Percentiles rank a stretch among this genome's conserved stretches.
These are phyloP conservation scores for Papilio machaon DNA, from an alignment of 1,140 invertebrate species.

Conservation along the genomic window DNA sequence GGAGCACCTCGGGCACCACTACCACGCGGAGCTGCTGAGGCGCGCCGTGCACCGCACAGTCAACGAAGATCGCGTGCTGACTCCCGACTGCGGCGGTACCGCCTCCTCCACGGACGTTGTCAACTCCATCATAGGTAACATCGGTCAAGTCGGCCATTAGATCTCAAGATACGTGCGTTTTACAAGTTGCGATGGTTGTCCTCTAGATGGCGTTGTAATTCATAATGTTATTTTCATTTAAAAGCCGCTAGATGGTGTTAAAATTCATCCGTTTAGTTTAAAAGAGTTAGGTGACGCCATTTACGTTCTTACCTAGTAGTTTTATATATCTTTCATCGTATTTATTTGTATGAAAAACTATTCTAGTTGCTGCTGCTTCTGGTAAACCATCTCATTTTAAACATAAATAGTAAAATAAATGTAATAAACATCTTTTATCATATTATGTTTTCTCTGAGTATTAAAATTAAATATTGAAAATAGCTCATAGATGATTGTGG, in stretches of 20 bases:
- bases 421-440: background rate
- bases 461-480: too few species aligned
- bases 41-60: constrained; percentile 79
- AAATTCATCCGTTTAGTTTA: background rate
- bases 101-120: constrained; percentile 87
- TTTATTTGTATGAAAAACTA: background rate
- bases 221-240: background rate
- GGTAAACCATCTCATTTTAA: background rate
- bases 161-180: background rate
- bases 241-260: background rate
- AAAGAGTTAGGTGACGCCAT: too few species aligned
- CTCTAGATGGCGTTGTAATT: background rate
- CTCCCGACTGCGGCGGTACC: constrained; percentile 87
- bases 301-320: too few species aligned
- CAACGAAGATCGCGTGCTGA: constrained; percentile 90
- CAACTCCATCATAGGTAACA: constrained; percentile 86
- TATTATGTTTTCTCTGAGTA: background rate
- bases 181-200: constrained; percentile 4
- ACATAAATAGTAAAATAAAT: background rate
- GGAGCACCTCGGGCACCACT: constrained; percentile 92
- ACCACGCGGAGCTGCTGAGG: constrained; percentile 87
- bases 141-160: constrained; percentile 75
- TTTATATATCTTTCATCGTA: background rate
- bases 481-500: too few species aligned
- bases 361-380: background rate